These are phyloP conservation scores for Rynchops niger DNA, from an alignment of 2,113 vertebrate genomes.

Conservation along the genomic window DNA sequence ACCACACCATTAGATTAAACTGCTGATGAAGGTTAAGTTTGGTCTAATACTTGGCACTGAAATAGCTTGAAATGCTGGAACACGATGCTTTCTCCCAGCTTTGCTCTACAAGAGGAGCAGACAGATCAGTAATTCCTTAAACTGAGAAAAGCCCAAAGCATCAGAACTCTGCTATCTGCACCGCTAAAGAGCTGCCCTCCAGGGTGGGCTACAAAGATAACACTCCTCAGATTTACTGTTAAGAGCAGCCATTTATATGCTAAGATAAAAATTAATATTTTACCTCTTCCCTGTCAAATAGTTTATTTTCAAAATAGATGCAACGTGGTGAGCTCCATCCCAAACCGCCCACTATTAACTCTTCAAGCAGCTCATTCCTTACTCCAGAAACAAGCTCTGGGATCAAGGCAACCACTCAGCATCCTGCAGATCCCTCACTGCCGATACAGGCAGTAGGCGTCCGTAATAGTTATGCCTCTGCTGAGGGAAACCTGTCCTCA, in stretches of 20 bases:
- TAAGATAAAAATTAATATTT: neutral
- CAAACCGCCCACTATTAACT: neutral
- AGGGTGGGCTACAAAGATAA: neutral
- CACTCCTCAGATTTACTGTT: neutral
- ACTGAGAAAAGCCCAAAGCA: neutral
- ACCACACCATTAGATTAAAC: slow-evolving; percentile 54
- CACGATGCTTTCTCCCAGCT: neutral
- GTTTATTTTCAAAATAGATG: neutral
- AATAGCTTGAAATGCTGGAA: slow-evolving; percentile 8
- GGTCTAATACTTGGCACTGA: slow-evolving; percentile 14
- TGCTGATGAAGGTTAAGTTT: slow-evolving; percentile 39
- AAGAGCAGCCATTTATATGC: neutral
- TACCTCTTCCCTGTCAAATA: neutral
- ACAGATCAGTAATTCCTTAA: neutral
- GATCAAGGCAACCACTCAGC: neutral
- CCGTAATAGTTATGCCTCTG: neutral
- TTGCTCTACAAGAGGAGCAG: neutral
- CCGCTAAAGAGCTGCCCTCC: neutral
- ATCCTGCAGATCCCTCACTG: neutral
- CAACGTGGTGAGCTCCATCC: neutral
- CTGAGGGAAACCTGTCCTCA: neutral
- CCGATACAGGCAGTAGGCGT: rapidly evolving
- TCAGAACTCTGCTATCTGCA: neutral
- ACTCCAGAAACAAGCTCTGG: neutral
- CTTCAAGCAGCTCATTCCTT: neutral